A percentile compares a stretch with the other conserved stretches of the same genome.
Evolutionary conservation across 1,140 invertebrate genomes (phyloP).

Genomic region (Bombus waltoni): DNA sequence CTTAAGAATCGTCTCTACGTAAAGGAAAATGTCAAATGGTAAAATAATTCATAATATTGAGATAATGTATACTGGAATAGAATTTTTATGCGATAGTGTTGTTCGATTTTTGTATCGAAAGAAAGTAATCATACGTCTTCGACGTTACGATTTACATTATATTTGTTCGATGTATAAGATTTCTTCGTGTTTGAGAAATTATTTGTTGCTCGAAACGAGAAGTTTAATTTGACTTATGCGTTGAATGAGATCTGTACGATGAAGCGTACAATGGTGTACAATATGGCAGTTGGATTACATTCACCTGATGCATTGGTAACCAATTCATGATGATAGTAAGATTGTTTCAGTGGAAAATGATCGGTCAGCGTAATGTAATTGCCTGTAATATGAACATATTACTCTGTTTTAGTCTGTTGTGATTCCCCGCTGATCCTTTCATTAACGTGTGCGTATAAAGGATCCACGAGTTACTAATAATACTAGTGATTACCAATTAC

Average conservation of each 20-base stretch:
- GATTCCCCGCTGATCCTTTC: conserved; percentile 5
- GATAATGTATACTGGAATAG: background rate
- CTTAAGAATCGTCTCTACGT: background rate
- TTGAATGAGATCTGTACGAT: background rate
- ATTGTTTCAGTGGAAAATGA: background rate
- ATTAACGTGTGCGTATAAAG: background rate
- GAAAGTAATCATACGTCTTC: too few relatives aligned
- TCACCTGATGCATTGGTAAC: background rate
- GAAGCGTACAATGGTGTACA: background rate
- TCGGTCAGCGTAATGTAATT: background rate
- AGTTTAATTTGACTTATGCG: background rate
- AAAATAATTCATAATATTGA: background rate
- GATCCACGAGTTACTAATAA: background rate
- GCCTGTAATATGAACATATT: background rate
- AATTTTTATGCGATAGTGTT: background rate
- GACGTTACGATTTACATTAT: background rate
- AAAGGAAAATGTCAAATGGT: too few relatives aligned
- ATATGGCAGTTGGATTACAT: background rate
- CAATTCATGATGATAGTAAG: background rate
- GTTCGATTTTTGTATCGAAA: background rate
- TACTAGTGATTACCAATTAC: background rate
- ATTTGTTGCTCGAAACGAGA: background rate
- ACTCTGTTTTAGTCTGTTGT: background rate
- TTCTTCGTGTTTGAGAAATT: background rate
- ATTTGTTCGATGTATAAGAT: background rate